A percentile compares a stretch with the other conserved stretches of the same genome.
Conservation (phyloP, 2,113 vertebrate species). For the Galemys pyrenaicus region DNA sequence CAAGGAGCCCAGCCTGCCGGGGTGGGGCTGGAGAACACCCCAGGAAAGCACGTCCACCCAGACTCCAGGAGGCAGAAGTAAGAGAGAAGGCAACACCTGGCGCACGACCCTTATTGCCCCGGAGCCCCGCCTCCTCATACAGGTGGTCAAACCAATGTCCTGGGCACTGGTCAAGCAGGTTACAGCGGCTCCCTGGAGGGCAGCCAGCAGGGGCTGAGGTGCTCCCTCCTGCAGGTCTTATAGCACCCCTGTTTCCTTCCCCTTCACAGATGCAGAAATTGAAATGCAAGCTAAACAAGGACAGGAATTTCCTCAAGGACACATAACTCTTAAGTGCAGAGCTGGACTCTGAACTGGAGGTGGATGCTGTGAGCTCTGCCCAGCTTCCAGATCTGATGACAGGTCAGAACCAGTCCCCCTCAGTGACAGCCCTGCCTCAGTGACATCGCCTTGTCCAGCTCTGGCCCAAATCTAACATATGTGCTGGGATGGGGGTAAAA, state of each 20-base stretch:
- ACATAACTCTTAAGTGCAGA: not conserved
- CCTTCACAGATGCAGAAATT: not conserved
- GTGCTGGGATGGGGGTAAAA: accelerated
- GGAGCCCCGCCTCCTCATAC: not conserved
- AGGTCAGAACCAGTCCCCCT: not conserved
- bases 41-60: not conserved
- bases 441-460: not conserved
- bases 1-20: not conserved
- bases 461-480: not conserved
- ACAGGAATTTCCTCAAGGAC: not conserved
- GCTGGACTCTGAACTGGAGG: not conserved
- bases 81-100: not conserved
- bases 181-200: not conserved
- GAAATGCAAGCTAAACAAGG: not conserved
- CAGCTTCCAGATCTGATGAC: not conserved
- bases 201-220: not conserved
- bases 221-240: not conserved
- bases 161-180: not conserved
- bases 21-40: not conserved
- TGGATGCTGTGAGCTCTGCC: not conserved
- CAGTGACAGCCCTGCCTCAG: not conserved
- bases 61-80: not conserved
- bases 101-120: not conserved
- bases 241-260: not conserved
- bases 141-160: not conserved